Conservation (phyloP, 2,113 vertebrate species). For the Dicaeum eximium region DNA sequence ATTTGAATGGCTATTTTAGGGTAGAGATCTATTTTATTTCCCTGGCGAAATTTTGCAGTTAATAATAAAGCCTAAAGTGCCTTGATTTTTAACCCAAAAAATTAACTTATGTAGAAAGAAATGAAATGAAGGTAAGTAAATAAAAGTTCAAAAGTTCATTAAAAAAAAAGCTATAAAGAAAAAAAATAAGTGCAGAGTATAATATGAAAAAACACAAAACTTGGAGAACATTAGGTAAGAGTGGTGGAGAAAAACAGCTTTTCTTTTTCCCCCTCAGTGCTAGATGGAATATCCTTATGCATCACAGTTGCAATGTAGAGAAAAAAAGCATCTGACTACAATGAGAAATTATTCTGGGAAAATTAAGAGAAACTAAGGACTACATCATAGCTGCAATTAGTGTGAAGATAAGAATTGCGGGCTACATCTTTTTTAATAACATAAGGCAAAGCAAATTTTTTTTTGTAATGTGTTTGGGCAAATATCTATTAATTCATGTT, state of each 20-base stretch:
- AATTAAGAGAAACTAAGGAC: not conserved
- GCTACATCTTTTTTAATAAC: not conserved
- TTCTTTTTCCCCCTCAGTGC: not conserved
- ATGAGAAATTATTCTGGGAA: not conserved
- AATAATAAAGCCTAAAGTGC: not conserved
- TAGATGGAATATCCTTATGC: not conserved
- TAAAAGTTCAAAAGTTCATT: not conserved
- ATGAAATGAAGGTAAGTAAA: not conserved
- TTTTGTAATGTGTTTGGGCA: not conserved
- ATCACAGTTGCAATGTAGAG: not conserved
- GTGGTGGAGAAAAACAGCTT: not conserved
- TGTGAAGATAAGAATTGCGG: not conserved
- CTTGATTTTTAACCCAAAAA: not conserved
- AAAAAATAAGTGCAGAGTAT: not conserved
- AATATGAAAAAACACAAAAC: not conserved
- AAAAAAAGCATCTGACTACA: not conserved
- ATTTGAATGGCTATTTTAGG: not conserved
- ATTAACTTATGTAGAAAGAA: not conserved
- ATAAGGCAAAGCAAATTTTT: not conserved
- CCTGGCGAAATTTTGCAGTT: not conserved
- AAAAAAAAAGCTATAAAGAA: not conserved
- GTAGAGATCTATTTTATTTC: not conserved
- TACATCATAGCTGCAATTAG: not conserved
- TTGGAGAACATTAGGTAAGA: not conserved
- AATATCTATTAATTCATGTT: not conserved